Evolutionary conservation across 37 sponge, comb jelly and placozoan species (phyloP).

Genomic region (Diacarnus erythraeanus): DNA sequence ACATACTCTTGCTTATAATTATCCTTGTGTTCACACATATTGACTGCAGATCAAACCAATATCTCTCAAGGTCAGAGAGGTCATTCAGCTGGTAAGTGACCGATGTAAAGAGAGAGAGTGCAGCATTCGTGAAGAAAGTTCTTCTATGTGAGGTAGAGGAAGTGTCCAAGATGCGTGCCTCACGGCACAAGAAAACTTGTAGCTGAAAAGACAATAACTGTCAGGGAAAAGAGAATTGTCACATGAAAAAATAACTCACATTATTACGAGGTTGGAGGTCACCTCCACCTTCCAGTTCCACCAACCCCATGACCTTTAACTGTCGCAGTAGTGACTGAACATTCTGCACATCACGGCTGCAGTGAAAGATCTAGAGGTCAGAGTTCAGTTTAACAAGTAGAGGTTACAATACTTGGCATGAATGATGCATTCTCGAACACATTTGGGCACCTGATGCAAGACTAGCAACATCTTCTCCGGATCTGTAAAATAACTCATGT

Average conservation of each 20-base stretch:
- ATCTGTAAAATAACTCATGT: slow-evolving; percentile 8
- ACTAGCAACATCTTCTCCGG: slow-evolving; percentile 5
- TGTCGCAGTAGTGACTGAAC: slow-evolving; percentile 5
- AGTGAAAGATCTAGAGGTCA: not conserved
- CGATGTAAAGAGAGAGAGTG: slow-evolving; percentile 19
- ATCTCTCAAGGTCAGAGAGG: slow-evolving; percentile 33
- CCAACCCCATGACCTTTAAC: slow-evolving; percentile 10
- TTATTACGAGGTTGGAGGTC: not conserved
- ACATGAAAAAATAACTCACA: not conserved
- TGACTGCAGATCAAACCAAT: slow-evolving; percentile 61
- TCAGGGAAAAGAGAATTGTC: not conserved
- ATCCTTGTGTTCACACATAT: slow-evolving; percentile 59
- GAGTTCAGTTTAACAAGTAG: not conserved
- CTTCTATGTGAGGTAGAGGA: slow-evolving; percentile 15
- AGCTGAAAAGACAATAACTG: not conserved
- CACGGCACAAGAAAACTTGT: not conserved
- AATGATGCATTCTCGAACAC: slow-evolving; percentile 2
- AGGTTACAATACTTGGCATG: not conserved
- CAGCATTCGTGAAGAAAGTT: slow-evolving; percentile 62
- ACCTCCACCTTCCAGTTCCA: slow-evolving; percentile 5
- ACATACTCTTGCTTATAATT: slow-evolving; percentile 16
- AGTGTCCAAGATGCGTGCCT: slow-evolving; percentile 63
- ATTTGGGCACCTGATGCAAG: slow-evolving; percentile 9
- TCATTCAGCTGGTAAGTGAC: slow-evolving; percentile 8
- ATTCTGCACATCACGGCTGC: slow-evolving; percentile 3